Base-by-base conservation (phyloP, 2,797 vertebrate species). In the Pipistrellus nathusii region DNA sequence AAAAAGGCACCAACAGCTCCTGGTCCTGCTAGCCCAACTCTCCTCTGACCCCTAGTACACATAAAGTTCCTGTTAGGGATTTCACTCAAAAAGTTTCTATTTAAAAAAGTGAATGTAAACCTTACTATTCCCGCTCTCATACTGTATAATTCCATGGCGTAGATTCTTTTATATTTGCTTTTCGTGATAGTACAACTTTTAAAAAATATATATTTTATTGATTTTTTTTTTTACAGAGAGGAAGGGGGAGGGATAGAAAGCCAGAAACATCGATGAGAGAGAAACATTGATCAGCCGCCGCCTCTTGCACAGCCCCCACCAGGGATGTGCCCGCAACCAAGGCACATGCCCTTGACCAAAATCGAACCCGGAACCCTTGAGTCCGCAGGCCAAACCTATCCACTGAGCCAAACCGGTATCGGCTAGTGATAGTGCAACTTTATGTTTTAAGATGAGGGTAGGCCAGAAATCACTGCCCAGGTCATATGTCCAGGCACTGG, bases 101-200 rank as follows among this genome's bases (percentile, higher is more conserved):
- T 84, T 9, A 23, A 23, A 48, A 82, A 91, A 77, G n/a, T 23
- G 18, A 62, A 92, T 85, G 72, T 15, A 82, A 83, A 71, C 17
- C n/a, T 30, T 71, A 80, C 30, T 87, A 66, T 87, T 88, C 4
- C 35, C 68, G 55, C 13, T 91, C 21, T 53, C 51, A 68, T 3
- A n/a, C 15, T 66, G 5, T 92, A 53, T 71, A 88, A 55, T 23
- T 48, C 59, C 57, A 32, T n/a, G n/a, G 25, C 48, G 9, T 51
- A 92, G 81, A 84, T 46, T 44, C 25, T 77, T 57, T 75, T 85
- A 78, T 64, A 85, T 73, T 87, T 93, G 41, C 80, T 13, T 91
- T 94, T 73, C 12, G 23, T 82, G 57, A 44, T 21, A 64, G 59
- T 41, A 41, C 38, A 41, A 41, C 38, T 41, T 41, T 6, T 6